Percentiles rank a stretch among this genome's conserved stretches.
Evolutionary conservation across 2,797 vertebrate genomes (phyloP).

Genomic region (Channallabes apus): DNA sequence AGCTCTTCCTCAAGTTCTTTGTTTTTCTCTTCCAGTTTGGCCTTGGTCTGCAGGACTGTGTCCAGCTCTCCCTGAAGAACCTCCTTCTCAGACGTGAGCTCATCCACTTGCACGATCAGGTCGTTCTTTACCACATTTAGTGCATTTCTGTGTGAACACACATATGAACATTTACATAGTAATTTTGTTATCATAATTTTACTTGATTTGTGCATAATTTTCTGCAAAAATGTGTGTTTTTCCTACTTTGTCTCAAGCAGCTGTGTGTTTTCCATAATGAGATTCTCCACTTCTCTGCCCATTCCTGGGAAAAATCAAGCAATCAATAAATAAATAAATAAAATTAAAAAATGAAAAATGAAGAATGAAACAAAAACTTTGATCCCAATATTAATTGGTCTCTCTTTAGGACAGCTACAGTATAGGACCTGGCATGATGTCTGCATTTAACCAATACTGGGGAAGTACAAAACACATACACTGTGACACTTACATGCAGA

Average conservation of each 20-base stretch:
- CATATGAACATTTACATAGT: too few species aligned
- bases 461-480: conserved; percentile 46
- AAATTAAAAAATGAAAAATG: background rate
- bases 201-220: background rate
- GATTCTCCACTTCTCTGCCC: conserved; percentile 97
- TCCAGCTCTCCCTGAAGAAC: conserved; percentile 90
- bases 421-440: conserved; percentile 35
- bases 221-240: background rate
- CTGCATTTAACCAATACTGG: conserved; percentile 45
- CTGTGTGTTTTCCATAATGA: conserved; percentile 95
- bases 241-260: conserved; percentile 98
- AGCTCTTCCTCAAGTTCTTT: conserved; percentile 94
- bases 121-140: conserved; percentile 98
- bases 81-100: conserved; percentile 92
- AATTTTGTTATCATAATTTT: background rate
- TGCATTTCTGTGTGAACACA: conserved; percentile 81
- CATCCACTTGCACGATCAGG: conserved; percentile 93
- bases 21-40: conserved; percentile 86
- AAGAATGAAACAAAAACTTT: too few species aligned
- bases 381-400: background rate
- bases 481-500: background rate
- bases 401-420: conserved; percentile 38
- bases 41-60: conserved; percentile 83
- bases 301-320: conserved; percentile 80
- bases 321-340: background rate